phyloP scores from a whole-genome alignment of 2,888 invertebrate genomes.

The Apodemia hepburni region DNA sequence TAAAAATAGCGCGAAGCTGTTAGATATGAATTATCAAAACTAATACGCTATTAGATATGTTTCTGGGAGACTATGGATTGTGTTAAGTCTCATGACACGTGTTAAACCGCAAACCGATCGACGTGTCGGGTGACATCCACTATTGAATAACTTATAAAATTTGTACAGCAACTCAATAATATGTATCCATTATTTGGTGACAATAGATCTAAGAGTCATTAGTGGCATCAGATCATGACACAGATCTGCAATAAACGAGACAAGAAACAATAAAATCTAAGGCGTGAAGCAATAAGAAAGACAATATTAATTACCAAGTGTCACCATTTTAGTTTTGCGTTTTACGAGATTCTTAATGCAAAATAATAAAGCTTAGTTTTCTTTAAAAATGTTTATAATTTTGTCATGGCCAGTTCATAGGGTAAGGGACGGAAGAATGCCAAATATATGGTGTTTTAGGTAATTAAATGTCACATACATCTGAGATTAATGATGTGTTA shows the following conservation, averaged over 20 bases:
- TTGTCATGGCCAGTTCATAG: constrained; percentile 39
- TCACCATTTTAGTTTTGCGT: constrained; percentile 30
- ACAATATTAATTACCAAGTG: constrained; percentile 65
- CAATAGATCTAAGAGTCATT: too few relatives aligned
- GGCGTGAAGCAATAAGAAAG: constrained; percentile 78
- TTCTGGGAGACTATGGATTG: too few relatives aligned
- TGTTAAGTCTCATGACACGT: too few relatives aligned
- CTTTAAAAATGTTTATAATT: constrained; percentile 17
- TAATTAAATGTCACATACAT: constrained; percentile 80
- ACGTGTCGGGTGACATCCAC: too few relatives aligned
- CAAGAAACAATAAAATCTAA: constrained; percentile 69
- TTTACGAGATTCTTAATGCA: constrained; percentile 32
- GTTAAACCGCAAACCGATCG: too few relatives aligned
- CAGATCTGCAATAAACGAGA: constrained; percentile 36
- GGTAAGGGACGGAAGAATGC: constrained; percentile 68
- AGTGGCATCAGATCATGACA: constrained; percentile 9
- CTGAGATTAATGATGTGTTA: constrained; percentile 79
- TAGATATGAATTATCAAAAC: too few relatives aligned
- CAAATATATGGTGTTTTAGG: constrained; percentile 78
- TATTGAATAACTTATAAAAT: too few relatives aligned
- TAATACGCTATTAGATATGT: too few relatives aligned
- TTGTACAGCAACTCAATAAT: too few relatives aligned
- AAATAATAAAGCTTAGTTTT: constrained; percentile 32
- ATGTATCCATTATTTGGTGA: too few relatives aligned
- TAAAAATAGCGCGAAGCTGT: too few relatives aligned